Conservation (phyloP, 2,888 invertebrate species). For the Pinctada fucata region DNA sequence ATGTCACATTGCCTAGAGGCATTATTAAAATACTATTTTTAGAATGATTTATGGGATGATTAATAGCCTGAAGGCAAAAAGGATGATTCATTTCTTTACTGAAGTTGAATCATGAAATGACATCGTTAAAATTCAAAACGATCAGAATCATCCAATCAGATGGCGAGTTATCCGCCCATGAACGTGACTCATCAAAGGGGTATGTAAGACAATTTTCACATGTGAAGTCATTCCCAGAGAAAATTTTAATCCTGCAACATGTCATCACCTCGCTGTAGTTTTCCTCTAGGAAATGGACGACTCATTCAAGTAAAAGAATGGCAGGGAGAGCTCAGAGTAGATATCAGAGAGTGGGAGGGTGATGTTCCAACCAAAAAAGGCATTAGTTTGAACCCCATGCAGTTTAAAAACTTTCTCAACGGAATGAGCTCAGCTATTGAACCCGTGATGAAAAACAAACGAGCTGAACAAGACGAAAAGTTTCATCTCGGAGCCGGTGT, state of each 20-base stretch:
- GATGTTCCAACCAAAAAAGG: too few species aligned
- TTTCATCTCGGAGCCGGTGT: slow-evolving; percentile 28
- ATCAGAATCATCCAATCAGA: neutral
- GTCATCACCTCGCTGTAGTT: slow-evolving; percentile 15
- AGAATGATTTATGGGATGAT: neutral
- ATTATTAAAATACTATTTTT: too few species aligned
- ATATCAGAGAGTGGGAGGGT: slow-evolving; percentile 31
- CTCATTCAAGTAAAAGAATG: slow-evolving; percentile 28
- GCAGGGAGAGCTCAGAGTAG: slow-evolving; percentile 33
- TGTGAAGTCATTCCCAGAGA: slow-evolving; percentile 2
- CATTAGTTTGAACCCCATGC: too few species aligned
- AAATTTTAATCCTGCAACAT: slow-evolving; percentile 12
- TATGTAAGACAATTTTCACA: neutral
- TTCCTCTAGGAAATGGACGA: slow-evolving; percentile 26
- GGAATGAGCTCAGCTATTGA: slow-evolving; percentile 19
- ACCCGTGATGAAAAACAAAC: slow-evolving; percentile 19
- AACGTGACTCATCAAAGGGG: neutral
- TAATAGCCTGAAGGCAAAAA: neutral
- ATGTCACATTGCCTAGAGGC: too few species aligned
- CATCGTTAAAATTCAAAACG: neutral
- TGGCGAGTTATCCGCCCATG: neutral
- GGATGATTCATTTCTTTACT: neutral
- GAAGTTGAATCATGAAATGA: neutral
- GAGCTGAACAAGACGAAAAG: neutral
- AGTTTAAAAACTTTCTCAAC: too few species aligned